Percentiles rank a stretch among this genome's conserved stretches.
phyloP scores from a whole-genome alignment of 2,113 vertebrate species.

The Struthio camelus region DNA sequence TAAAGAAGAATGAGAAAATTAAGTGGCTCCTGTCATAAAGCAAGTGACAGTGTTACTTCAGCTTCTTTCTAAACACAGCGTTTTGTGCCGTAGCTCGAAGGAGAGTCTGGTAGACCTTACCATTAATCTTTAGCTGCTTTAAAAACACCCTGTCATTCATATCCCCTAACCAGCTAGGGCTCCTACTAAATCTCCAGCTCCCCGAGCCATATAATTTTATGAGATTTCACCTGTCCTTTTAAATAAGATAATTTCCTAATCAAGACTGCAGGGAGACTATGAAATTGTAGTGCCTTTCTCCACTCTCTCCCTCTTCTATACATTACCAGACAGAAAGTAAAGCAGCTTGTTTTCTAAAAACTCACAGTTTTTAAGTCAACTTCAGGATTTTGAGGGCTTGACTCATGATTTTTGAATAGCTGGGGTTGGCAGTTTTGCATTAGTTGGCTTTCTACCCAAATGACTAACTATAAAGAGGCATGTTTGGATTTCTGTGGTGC shows the following conservation, averaged over 20 bases:
- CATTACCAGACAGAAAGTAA: rapidly evolving
- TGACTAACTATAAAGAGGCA: constrained; percentile 34
- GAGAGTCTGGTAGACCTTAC: no score
- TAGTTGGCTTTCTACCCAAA: not conserved
- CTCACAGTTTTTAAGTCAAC: not conserved
- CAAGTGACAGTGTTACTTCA: no score
- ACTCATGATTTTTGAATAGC: not conserved
- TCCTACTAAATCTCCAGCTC: not conserved
- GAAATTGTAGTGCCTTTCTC: no score
- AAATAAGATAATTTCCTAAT: not conserved
- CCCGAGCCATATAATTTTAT: rapidly evolving
- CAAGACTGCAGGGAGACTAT: not conserved
- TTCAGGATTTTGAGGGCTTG: not conserved
- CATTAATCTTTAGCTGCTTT: no score
- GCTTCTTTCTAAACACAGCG: no score
- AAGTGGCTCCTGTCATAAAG: no score
- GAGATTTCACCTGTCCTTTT: not conserved
- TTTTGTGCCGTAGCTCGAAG: no score
- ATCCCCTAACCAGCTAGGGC: not conserved
- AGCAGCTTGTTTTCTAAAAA: not conserved
- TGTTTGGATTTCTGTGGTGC: constrained; percentile 43
- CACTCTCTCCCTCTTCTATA: not conserved
- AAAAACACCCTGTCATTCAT: no score
- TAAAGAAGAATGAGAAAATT: no score
- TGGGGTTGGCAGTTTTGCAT: not conserved